Conservation (phyloP, 2,888 invertebrate species). For the Actias luna region DNA sequence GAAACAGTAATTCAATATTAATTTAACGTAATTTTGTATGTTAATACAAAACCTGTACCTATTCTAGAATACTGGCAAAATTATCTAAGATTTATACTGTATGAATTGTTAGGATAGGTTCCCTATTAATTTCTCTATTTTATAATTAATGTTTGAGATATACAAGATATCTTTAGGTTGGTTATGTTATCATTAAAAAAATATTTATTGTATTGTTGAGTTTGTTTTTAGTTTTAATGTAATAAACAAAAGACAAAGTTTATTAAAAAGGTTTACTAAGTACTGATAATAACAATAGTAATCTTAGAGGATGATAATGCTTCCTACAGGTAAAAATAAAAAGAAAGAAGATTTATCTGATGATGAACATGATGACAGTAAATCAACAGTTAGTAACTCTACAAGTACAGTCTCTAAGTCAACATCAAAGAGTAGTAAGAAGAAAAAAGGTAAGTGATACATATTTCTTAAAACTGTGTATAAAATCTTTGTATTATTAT, state of each 20-base stretch:
- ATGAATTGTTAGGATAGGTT: neutral
- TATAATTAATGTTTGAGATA: too few species aligned
- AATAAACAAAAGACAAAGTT: too few species aligned
- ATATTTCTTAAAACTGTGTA: neutral
- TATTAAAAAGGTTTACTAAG: too few species aligned
- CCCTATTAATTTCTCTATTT: too few species aligned
- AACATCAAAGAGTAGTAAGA: conserved; percentile 57
- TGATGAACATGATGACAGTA: conserved; percentile 69
- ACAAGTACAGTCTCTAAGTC: conserved; percentile 52
- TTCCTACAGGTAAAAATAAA: conserved; percentile 63
- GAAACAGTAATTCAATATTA: neutral
- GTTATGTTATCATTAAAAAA: too few species aligned
- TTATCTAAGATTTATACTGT: neutral
- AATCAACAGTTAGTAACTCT: conserved; percentile 53
- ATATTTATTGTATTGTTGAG: too few species aligned
- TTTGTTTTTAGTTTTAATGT: too few species aligned
- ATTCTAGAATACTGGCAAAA: neutral
- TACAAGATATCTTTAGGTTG: too few species aligned
- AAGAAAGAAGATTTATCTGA: conserved; percentile 69
- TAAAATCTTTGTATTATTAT: neutral
- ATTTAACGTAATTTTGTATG: neutral
- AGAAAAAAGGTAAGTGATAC: conserved; percentile 66
- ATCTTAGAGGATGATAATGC: too few species aligned
- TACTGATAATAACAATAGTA: too few species aligned
- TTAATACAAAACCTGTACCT: neutral